Evolutionary conservation across 2,797 vertebrate species (phyloP), one percentile per base, ranked within the genome.

Genomic region (Karalla daura): DNA sequence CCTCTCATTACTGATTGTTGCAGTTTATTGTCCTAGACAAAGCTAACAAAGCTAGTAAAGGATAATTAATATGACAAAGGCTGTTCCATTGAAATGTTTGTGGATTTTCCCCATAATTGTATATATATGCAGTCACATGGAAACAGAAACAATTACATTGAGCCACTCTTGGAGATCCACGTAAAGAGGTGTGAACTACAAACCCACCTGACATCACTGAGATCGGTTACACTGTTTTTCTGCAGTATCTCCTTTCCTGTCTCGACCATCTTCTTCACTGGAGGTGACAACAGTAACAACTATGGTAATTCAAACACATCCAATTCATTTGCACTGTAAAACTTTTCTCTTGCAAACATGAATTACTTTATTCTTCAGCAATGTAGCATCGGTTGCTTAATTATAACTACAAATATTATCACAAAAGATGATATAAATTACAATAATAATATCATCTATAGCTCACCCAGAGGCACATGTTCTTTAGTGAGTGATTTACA

Each of bases 221-320:
- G 87, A 80, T 98, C 95, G 12, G 74, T 94, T 30, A 97, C 60
- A 33, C 94, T 93, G 75, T 96, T 96, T 78, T 84, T 94, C 85
- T 95, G 94, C 52, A 99, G 95, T 49, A 97, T 86, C 47, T 90
- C 88, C 92, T 95, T 97, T 68, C 96, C 98, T 49, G 60, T 90
- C 81, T 95, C 92, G 28, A 98, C 91, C 96, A 99, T 95, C 83
- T 78, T 94, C 69, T 95, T 93, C 82, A 99, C 98, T 99, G 53
- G 4, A 81, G 53, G 75, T 15, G 28, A 75, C 8, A 64, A 87
- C 2, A 36, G 30, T 28, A 27, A 27, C 20, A 45, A 12, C 3
- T 8, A 7, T 39, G 10, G 28, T 2, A n/a, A n/a, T n/a, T n/a
- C n/a, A n/a, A n/a, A 30, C 3, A 30, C 28, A 6, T 30, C n/a